phyloP scores from a whole-genome alignment of 1,140 invertebrate species.

The Neodiprion lecontei region DNA sequence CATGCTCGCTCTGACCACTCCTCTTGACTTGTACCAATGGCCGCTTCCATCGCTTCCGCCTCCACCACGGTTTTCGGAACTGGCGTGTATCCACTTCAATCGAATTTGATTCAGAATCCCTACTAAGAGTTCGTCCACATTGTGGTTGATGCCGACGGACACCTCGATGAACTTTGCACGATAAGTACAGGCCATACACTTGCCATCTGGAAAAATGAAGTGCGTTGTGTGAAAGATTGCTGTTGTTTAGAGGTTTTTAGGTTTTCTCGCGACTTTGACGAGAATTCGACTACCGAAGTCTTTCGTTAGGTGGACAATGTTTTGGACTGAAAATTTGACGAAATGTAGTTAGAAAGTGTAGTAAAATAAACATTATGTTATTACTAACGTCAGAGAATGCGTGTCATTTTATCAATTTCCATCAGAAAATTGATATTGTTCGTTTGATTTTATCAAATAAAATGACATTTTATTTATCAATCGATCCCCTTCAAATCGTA shows the following conservation, averaged over 20 bases:
- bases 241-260: conserved; percentile 1
- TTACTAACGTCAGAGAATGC: too few species aligned
- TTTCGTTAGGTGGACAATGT: too few species aligned
- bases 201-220: conserved; percentile 73
- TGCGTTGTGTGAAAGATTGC: background rate
- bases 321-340: too few species aligned
- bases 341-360: too few species aligned
- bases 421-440: too few species aligned
- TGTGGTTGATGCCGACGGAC: conserved; percentile 90
- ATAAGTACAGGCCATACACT: conserved; percentile 84
- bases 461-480: too few species aligned
- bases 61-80: conserved; percentile 61
- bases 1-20: conserved; percentile 83
- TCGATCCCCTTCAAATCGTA: too few species aligned
- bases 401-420: too few species aligned
- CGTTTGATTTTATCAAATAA: too few species aligned
- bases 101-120: conserved; percentile 83
- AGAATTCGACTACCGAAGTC: too few species aligned
- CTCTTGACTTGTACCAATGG: conserved; percentile 84
- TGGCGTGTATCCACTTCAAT: conserved; percentile 73
- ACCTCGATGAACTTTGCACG: conserved; percentile 89
- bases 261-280: background rate
- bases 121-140: conserved; percentile 86
- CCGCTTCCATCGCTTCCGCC: conserved; percentile 41
- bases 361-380: too few species aligned